These are phyloP conservation scores for Arenicola marina DNA, from an alignment of 2,888 invertebrate species.

Conservation along the genomic window DNA sequence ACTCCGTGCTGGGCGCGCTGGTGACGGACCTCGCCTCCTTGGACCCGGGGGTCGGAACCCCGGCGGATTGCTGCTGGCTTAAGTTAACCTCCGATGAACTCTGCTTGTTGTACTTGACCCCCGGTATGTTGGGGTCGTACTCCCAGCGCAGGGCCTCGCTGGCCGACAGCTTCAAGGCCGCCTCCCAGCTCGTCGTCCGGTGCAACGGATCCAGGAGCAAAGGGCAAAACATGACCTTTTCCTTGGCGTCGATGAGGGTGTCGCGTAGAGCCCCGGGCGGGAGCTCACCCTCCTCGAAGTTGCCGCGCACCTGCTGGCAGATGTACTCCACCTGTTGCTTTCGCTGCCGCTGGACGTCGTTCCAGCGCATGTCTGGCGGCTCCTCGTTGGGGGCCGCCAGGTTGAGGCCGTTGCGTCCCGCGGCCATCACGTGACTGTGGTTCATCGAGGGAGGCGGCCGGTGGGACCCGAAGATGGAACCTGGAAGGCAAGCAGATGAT, in stretches of 20 bases:
- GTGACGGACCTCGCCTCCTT: not conserved
- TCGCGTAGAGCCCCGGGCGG: not conserved
- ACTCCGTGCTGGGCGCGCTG: not conserved
- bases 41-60: not conserved
- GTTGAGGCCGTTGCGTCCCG: no score
- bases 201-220: not conserved
- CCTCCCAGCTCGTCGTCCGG: not conserved
- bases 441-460: no score
- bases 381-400: not conserved
- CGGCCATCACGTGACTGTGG: no score
- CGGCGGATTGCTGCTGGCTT: no score
- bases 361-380: not conserved
- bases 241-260: not conserved
- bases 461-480: no score
- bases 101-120: not conserved
- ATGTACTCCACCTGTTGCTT: not conserved
- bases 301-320: constrained; percentile 1
- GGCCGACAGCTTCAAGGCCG: not conserved
- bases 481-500: no score
- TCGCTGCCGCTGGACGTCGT: not conserved
- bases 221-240: not conserved
- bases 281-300: not conserved
- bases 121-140: not conserved
- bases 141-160: not conserved
- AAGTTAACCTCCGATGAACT: no score